Evolutionary conservation across 64 coral and sea anemone genomes (phyloP).

Genomic region (Cladopsammia gracilis): DNA sequence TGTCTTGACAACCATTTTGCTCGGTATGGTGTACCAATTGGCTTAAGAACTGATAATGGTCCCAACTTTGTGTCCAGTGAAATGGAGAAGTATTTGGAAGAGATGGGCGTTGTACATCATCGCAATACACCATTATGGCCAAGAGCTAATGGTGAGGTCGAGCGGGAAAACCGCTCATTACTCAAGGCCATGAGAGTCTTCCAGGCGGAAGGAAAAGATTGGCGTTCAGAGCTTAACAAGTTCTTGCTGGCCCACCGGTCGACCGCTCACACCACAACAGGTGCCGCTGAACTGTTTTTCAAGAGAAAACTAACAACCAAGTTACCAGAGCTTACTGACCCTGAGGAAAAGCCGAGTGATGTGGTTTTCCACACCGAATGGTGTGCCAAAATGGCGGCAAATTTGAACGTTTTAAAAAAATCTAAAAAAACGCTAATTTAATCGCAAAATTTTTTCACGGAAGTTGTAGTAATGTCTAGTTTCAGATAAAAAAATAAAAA

Average conservation of each 20-base stretch:
- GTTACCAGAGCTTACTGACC: conserved; percentile 39
- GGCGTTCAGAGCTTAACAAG: conserved; percentile 52
- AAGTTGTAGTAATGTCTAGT: too few species aligned
- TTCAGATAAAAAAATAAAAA: too few species aligned
- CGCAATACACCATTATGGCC: conserved; percentile 5
- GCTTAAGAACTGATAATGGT: conserved; percentile 37
- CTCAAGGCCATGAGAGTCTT: background rate
- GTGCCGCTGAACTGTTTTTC: conserved; percentile 38
- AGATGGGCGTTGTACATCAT: background rate
- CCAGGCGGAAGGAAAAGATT: conserved; percentile 43
- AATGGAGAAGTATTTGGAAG: background rate
- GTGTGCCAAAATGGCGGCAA: too few species aligned
- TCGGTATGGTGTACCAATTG: too few species aligned
- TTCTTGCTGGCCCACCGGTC: conserved; percentile 45
- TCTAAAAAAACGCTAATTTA: too few species aligned
- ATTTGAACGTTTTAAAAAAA: too few species aligned
- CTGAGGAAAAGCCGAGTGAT: background rate
- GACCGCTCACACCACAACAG: conserved; percentile 35
- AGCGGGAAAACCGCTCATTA: conserved; percentile 10
- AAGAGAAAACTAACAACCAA: conserved; percentile 35
- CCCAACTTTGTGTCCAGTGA: conserved; percentile 1
- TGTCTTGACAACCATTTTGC: too few species aligned
- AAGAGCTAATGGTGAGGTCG: background rate
- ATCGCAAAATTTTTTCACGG: too few species aligned
- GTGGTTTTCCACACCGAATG: too few species aligned